Conservation (phyloP, 1,140 invertebrate species). For the Coenobita brevimanus region DNA sequence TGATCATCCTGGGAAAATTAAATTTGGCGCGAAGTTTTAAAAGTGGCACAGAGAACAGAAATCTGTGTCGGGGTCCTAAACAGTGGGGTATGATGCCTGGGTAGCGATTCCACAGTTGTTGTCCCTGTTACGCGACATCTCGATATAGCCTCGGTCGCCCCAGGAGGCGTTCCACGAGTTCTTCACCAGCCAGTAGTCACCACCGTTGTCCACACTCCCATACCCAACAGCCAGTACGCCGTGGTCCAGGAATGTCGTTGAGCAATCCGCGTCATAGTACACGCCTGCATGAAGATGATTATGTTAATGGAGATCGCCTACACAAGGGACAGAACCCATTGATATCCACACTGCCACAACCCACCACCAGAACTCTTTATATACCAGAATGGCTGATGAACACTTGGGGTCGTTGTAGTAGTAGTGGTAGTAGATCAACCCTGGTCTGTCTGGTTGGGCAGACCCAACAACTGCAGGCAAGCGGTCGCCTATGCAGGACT, state of each 20-base stretch:
- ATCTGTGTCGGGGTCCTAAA: constrained; percentile 80
- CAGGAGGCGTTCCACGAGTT: constrained; percentile 88
- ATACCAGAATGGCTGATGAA: no score
- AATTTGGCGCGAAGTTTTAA: no score
- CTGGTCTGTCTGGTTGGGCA: no score
- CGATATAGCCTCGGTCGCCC: constrained; percentile 91
- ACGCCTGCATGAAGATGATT: constrained; percentile 75
- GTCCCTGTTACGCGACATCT: constrained; percentile 89
- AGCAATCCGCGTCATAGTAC: constrained; percentile 81
- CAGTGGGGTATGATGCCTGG: constrained; percentile 86
- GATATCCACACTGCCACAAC: neutral
- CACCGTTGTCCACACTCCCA: constrained; percentile 78
- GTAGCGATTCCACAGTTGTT: constrained; percentile 94
- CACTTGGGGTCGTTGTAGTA: no score
- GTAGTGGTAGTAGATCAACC: no score
- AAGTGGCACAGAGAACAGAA: no score
- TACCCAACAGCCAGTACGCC: constrained; percentile 82
- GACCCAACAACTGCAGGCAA: no score
- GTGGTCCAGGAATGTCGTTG: constrained; percentile 84
- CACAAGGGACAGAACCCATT: neutral
- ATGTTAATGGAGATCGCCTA: neutral
- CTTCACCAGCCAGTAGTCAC: constrained; percentile 90
- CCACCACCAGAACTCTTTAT: neutral
- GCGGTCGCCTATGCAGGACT: no score
- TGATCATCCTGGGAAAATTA: no score